A percentile compares a stretch with the other conserved stretches of the same genome.
Conservation (phyloP, 1,140 invertebrate species). For the Paralvinella palmiformis region DNA sequence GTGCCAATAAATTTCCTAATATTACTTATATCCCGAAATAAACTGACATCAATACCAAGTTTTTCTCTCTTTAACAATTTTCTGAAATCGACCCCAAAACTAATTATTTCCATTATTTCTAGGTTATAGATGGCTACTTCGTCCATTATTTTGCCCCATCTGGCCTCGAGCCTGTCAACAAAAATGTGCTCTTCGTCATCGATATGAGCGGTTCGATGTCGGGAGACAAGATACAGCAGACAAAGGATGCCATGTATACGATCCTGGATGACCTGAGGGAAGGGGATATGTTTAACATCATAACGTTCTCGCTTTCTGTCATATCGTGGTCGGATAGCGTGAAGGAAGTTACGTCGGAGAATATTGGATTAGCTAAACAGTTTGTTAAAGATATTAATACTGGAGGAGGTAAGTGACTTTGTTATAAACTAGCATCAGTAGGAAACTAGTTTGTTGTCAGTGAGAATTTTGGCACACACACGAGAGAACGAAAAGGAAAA, state of each 20-base stretch:
- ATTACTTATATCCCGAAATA: too few relatives aligned
- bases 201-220: conserved; percentile 67
- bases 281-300: conserved; percentile 62
- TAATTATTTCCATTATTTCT: conserved; percentile 16
- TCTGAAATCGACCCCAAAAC: neutral
- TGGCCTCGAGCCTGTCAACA: conserved; percentile 55
- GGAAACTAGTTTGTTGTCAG: neutral
- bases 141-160: conserved; percentile 68
- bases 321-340: neutral
- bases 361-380: neutral
- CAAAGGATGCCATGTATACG: conserved; percentile 60
- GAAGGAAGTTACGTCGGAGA: neutral
- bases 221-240: conserved; percentile 60
- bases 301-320: conserved; percentile 51
- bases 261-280: conserved; percentile 58
- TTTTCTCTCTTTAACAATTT: neutral
- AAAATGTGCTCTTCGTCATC: conserved; percentile 65
- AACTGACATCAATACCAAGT: too few relatives aligned
- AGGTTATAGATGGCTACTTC: conserved; percentile 70
- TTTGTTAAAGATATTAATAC: neutral
- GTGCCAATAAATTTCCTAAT: too few relatives aligned
- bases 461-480: too few relatives aligned
- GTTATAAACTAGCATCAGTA: neutral
- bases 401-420: neutral
- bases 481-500: too few relatives aligned